Evolutionary conservation across 1,140 invertebrate species (phyloP).

Genomic region (Gerris buenoi): DNA sequence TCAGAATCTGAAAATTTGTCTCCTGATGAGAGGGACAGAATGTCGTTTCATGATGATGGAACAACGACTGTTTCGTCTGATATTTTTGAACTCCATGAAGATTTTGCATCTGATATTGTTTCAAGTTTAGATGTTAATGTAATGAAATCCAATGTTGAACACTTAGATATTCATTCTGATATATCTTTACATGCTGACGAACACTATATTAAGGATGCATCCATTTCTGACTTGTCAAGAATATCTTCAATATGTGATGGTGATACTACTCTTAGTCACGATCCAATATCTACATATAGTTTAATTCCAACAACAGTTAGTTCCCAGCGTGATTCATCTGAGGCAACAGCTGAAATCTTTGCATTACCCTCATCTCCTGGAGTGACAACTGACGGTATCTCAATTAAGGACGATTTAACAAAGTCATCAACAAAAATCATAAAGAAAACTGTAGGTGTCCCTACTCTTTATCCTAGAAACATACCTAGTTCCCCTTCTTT

Average conservation of each 20-base stretch:
- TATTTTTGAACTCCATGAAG: not conserved
- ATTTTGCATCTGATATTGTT: no score
- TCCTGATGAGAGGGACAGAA: not conserved
- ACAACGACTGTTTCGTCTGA: not conserved
- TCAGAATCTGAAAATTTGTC: not conserved
- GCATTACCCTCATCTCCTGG: not conserved
- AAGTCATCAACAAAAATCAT: not conserved
- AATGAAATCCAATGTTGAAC: no score
- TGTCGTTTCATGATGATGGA: not conserved
- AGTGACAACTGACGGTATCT: not conserved
- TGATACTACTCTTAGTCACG: not conserved
- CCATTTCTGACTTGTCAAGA: no score
- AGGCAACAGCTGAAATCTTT: not conserved
- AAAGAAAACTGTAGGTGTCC: not conserved
- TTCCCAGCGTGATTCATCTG: not conserved
- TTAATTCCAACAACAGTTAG: not conserved
- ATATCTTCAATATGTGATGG: not conserved
- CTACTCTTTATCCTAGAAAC: not conserved
- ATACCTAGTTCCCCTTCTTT: no score
- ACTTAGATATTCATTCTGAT: no score
- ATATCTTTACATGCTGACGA: no score
- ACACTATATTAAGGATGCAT: no score
- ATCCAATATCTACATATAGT: not conserved
- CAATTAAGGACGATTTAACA: not conserved
- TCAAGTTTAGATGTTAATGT: no score